Evolutionary conservation across 2,113 vertebrate species (phyloP), one percentile per base, ranked within the genome.

Genomic region (Eolophus roseicapilla): DNA sequence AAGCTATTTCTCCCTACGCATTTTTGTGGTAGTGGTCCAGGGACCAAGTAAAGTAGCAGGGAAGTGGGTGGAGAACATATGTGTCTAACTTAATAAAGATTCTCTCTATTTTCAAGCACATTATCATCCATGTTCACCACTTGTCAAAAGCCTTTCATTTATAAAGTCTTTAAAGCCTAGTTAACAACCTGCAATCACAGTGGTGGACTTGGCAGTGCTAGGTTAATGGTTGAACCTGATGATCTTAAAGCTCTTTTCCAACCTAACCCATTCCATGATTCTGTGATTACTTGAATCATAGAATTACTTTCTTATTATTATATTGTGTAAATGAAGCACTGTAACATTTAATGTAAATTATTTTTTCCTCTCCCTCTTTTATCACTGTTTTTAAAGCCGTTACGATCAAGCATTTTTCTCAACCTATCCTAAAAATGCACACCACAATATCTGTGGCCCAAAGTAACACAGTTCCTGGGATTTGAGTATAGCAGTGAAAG

Each of bases 91-190:
- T 81, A 84, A 92, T 93, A 90, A 93, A 94, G 76, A 94, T 70
- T 84, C 68, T 49, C 65, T 70, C 85, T 83, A 73, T 94, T 96
- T 96, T 83, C 80, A 77, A 91, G 79, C 10, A 3, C 67, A 78
- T 89, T 94, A 87, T 96, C 79, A 62, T 69, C 75, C 35, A 83
- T 41, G 90, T 92, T 96, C 91, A 93, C 93, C 85, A 92, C 84
- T 96, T 96, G 96, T 97, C 96, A 96, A 96, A 95, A 90, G 79
- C 33, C 75, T 96, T 91, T 95, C 85, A 83, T 94, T 96, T 96
- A 94, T 89, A 88, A 96, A 94, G 85, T 70, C 77, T 81, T 94
- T 95, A 96, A 95, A 92, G 85, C 52, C 68, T 87, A 73, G 70
- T 93, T 96, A 96, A 96, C 96, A 96, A 95, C 88, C 60, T 79